Evolutionary conservation across 2,113 vertebrate species (phyloP).

Genomic region (human (Homo sapiens)): GRCh38 chr5:39515501-39516000

Average conservation of each 20-base stretch:
- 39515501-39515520: neutral
- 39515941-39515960: neutral
- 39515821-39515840: neutral
- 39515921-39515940: neutral
- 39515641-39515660: neutral
- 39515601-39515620: neutral
- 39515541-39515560: neutral
- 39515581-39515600: conserved; percentile 9
- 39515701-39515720: neutral
- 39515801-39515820: neutral
- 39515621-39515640: neutral
- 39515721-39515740: neutral
- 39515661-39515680: neutral
- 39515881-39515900: neutral
- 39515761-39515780: neutral
- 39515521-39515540: conserved; percentile 4
- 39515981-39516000: neutral
- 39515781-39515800: neutral
- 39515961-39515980: neutral
- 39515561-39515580: neutral
- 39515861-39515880: neutral
- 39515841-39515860: neutral
- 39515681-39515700: neutral
- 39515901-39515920: neutral
- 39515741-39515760: neutral